Conservation (phyloP, 2,888 invertebrate species). For the Syritta pipiens region DNA sequence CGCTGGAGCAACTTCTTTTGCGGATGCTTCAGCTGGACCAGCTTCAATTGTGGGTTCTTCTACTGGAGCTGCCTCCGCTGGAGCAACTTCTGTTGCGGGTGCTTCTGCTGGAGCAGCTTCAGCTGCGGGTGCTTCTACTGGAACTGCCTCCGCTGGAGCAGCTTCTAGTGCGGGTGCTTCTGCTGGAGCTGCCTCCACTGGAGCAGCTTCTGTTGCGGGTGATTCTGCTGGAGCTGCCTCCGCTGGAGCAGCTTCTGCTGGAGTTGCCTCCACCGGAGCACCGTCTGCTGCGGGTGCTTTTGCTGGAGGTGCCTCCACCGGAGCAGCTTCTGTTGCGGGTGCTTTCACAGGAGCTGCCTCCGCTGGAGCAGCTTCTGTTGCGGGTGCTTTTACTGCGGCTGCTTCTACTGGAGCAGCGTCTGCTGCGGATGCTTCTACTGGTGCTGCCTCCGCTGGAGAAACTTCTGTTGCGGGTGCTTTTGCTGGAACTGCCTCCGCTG, state of each 20-base stretch:
- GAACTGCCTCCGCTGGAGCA: too few relatives aligned
- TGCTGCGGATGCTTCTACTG: neutral
- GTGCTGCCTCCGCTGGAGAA: neutral
- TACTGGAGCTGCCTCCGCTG: neutral
- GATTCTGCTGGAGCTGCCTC: neutral
- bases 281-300: neutral
- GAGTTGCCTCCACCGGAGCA: neutral
- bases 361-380: neutral
- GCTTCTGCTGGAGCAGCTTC: neutral
- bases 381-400: neutral
- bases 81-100: neutral
- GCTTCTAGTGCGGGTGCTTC: neutral
- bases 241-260: neutral
- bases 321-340: neutral
- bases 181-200: neutral
- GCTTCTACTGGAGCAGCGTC: neutral
- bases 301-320: neutral
- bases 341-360: neutral
- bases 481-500: neutral
- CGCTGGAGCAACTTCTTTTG: too few relatives aligned
- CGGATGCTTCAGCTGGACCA: neutral
- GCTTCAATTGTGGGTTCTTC: neutral
- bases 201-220: neutral
- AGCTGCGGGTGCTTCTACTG: neutral
- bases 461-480: neutral